Evolutionary conservation across 2,888 invertebrate species (phyloP).

Genomic region (Tridacna gigas): DNA sequence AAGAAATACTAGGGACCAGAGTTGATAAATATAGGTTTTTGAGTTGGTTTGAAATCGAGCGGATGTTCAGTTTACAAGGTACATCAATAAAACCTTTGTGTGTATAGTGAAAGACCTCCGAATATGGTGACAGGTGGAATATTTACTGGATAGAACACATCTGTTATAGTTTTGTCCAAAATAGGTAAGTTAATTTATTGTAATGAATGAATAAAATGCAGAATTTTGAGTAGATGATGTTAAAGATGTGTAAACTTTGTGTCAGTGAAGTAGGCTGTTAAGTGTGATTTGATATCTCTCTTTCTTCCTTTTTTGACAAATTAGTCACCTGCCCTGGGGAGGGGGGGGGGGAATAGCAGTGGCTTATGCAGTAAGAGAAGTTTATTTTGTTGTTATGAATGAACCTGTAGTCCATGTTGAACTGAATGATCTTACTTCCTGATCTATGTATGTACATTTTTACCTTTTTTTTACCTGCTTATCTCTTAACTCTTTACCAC

Average conservation of each 20-base stretch:
- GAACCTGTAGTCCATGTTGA: too few relatives aligned
- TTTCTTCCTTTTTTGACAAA: neutral
- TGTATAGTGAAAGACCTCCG: conserved; percentile 11
- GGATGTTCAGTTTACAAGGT: conserved; percentile 7
- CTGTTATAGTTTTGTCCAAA: conserved; percentile 15
- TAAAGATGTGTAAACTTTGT: neutral
- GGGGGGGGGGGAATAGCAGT: too few relatives aligned
- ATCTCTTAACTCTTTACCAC: too few relatives aligned
- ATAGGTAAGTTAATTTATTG: conserved; percentile 10
- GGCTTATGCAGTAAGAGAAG: too few relatives aligned
- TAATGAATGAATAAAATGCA: conserved; percentile 13
- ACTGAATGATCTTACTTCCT: too few relatives aligned
- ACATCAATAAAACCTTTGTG: conserved; percentile 24
- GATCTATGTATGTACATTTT: too few relatives aligned
- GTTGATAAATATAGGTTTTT: conserved; percentile 3
- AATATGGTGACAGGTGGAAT: conserved; percentile 18
- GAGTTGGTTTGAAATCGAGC: conserved; percentile 26
- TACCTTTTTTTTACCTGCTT: too few relatives aligned
- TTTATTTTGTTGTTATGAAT: neutral
- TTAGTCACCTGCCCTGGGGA: conserved; percentile 1
- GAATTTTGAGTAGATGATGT: neutral
- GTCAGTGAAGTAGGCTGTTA: neutral
- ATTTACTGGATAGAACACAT: conserved; percentile 18
- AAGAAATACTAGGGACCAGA: conserved; percentile 10
- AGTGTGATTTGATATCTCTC: too few relatives aligned